Base-by-base conservation (phyloP, 2,797 vertebrate species). In the Hoplostethus atlanticus region DNA sequence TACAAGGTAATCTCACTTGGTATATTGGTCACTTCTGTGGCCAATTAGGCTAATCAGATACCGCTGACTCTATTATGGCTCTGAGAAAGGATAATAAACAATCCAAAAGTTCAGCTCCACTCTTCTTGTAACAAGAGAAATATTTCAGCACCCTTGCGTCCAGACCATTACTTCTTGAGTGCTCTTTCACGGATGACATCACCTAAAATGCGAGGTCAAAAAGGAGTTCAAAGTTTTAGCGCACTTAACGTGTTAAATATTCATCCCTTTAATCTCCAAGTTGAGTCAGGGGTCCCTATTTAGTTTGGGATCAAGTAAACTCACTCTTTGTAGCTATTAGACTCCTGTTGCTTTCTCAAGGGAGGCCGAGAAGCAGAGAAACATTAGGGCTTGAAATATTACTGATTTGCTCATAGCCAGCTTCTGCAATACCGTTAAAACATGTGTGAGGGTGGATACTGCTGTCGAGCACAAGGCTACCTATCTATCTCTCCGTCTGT, bases 191-290 rank as follows among this genome's bases (percentile, higher is more conserved):
- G 13, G 28, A 61, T 68, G 55, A 55, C 63, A 82, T 77, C 42
- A 46, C 65, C 66, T 65, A 68, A 78, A 83, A 74, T 71, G 61
- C 59, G 50, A 64, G 77, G 73, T 72, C 71, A 53, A 50, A 54
- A 44, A 46, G 38, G 28, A 73, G 79, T 81, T 75, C 79, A 31
- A 68, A 81, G 52, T 86, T 68, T 1, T 53, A 80, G 65, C 56
- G 71, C 72, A 68, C 56, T 73, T 76, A 66, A 48, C 61, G 44
- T 76, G 64, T 87, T 71, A 84, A 85, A 86, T 86, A 89, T 88
- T 83, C 62, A 84, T 85, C 52, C 48, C 6, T 85, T 89, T 80
- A 75, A 83, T 83, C 74, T 87, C 68, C 78, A 46, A 65, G 69
- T 73, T 78, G 34, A 58, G 36, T 58, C 56, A 21, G 3, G 56